Percentiles rank a stretch among this genome's conserved stretches.
phyloP scores from a whole-genome alignment of 2,888 invertebrate species.

The Blastobasis lacticolella region DNA sequence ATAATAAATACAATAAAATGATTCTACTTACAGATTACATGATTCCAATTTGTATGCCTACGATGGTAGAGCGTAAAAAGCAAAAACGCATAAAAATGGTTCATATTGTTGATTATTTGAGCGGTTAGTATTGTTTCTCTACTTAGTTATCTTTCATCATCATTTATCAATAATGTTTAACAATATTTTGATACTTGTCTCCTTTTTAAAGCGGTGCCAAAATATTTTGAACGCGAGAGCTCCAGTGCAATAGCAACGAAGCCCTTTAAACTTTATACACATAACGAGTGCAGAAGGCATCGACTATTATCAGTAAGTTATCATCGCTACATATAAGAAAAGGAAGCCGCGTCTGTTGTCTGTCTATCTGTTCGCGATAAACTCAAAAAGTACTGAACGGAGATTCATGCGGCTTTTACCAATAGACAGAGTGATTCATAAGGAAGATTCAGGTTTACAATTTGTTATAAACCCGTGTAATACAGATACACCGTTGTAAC shows the following conservation, averaged over 20 bases:
- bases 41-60: constrained; percentile 52
- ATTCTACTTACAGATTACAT: constrained; percentile 43
- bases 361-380: too few species aligned
- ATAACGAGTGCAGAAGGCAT: constrained; percentile 48
- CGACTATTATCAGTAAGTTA: constrained; percentile 38
- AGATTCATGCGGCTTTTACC: too few species aligned
- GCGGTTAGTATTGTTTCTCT: constrained; percentile 33
- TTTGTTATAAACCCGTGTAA: too few species aligned
- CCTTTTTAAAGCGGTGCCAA: constrained; percentile 41
- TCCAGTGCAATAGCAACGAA: constrained; percentile 42
- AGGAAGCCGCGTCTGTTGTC: too few species aligned
- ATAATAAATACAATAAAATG: background rate
- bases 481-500: too few species aligned
- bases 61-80: constrained; percentile 35
- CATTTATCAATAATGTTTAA: background rate
- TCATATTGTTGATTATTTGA: constrained; percentile 54
- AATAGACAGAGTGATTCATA: too few species aligned
- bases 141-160: too few species aligned
- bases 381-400: too few species aligned
- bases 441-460: too few species aligned
- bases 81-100: constrained; percentile 37
- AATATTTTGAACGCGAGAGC: constrained; percentile 49
- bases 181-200: background rate
- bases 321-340: too few species aligned
- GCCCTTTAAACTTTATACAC: constrained; percentile 46